These are phyloP conservation scores for Globia sparganii DNA, from an alignment of 2,888 invertebrate species.

Conservation along the genomic window DNA sequence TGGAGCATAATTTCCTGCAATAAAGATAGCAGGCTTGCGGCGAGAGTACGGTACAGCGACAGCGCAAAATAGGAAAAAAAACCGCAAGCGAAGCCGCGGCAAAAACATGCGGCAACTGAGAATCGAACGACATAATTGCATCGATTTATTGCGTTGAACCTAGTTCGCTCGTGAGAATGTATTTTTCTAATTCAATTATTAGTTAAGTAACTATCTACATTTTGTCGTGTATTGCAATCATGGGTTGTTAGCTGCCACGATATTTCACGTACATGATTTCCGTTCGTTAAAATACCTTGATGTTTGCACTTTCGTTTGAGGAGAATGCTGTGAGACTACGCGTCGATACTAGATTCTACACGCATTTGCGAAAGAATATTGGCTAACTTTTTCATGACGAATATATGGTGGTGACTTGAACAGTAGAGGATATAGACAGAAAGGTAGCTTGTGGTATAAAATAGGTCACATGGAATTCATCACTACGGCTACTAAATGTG, in stretches of 20 bases:
- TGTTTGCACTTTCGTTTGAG: constrained; percentile 52
- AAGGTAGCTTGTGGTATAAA: neutral
- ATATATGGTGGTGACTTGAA: neutral
- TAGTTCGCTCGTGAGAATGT: constrained; percentile 71
- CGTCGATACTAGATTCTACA: constrained; percentile 22
- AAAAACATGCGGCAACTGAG: constrained; percentile 57
- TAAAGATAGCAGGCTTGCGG: constrained; percentile 63
- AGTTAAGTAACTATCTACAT: constrained; percentile 68
- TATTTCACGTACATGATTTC: constrained; percentile 41
- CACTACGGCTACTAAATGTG: neutral
- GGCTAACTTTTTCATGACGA: constrained; percentile 38
- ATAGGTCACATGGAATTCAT: neutral
- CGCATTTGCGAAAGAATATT: constrained; percentile 28
- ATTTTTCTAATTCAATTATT: constrained; percentile 69
- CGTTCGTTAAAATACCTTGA: constrained; percentile 50
- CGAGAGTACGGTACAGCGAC: constrained; percentile 52
- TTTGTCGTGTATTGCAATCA: constrained; percentile 59
- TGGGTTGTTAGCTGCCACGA: constrained; percentile 30
- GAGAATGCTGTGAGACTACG: constrained; percentile 37
- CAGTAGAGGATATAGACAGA: neutral
- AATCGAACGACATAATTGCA: constrained; percentile 67
- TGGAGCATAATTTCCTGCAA: constrained; percentile 67
- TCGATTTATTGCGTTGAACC: constrained; percentile 64
- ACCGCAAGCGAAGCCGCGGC: constrained; percentile 44
- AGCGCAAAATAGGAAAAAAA: constrained; percentile 50